Conservation (phyloP, 2,888 invertebrate genomes). For the Dioctria linearis region DNA sequence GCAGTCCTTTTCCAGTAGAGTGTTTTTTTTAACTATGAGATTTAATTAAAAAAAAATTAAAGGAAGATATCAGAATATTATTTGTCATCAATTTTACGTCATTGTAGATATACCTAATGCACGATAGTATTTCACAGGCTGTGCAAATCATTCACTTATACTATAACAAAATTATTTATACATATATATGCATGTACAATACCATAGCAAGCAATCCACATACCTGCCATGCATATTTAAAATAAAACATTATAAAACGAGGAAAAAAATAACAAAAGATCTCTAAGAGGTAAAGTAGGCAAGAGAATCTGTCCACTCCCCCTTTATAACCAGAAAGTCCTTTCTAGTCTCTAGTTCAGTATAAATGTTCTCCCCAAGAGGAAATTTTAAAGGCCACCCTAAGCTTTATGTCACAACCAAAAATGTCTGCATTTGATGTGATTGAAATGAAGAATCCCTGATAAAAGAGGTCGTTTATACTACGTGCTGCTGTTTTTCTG, state of each 20-base stretch:
- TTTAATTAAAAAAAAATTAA: too few relatives aligned
- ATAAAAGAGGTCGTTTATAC: conserved; percentile 63
- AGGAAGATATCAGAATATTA: too few relatives aligned
- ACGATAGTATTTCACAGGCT: too few relatives aligned
- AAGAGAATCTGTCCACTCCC: conserved; percentile 44
- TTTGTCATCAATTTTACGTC: too few relatives aligned
- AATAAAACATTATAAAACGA: neutral
- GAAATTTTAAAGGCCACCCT: conserved; percentile 58
- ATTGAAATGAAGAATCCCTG: conserved; percentile 63
- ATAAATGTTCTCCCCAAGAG: conserved; percentile 39
- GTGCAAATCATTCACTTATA: too few relatives aligned
- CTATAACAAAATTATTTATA: too few relatives aligned
- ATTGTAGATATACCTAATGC: too few relatives aligned
- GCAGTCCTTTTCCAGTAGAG: too few relatives aligned
- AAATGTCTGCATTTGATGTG: conserved; percentile 63
- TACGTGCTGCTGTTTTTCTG: conserved; percentile 57
- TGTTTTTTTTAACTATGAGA: too few relatives aligned
- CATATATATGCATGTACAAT: too few relatives aligned
- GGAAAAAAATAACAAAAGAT: conserved; percentile 24
- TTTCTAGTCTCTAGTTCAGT: conserved; percentile 11
- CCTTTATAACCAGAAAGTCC: neutral
- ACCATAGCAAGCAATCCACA: neutral
- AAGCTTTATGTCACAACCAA: conserved; percentile 62
- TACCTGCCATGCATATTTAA: conserved; percentile 25
- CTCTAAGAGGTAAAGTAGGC: conserved; percentile 22